These are phyloP conservation scores for Taphrorychus bicolor DNA, from an alignment of 2,888 invertebrate genomes.

Conservation along the genomic window DNA sequence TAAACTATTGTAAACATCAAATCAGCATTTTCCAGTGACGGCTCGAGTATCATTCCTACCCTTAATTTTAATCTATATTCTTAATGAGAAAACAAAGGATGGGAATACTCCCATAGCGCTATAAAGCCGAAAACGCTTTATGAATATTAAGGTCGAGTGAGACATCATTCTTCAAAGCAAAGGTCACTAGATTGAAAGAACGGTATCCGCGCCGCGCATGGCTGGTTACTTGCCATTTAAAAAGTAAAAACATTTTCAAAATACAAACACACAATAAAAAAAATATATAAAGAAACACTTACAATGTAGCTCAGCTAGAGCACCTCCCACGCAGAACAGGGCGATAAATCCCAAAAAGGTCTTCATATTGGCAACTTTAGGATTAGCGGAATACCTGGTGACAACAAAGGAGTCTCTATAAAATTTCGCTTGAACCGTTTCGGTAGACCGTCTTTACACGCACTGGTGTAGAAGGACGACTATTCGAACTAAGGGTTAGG, in stretches of 20 bases:
- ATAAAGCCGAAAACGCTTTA: no score
- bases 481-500: slow-evolving; percentile 45
- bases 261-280: no score
- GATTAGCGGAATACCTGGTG: slow-evolving; percentile 4
- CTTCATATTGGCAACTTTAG: slow-evolving; percentile 35
- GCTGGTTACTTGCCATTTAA: not conserved
- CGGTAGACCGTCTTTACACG: slow-evolving; percentile 78
- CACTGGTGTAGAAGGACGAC: slow-evolving; percentile 90
- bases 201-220: not conserved
- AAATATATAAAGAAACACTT: no score
- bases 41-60: no score
- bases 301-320: slow-evolving; percentile 70
- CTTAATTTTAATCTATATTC: no score
- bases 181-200: not conserved
- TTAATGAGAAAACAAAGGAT: no score
- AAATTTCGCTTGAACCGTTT: not conserved
- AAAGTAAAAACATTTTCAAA: not conserved
- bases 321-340: slow-evolving; percentile 59
- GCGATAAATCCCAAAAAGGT: slow-evolving; percentile 39
- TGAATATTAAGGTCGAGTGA: not conserved
- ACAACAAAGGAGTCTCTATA: not conserved
- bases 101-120: no score
- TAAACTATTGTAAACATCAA: no score
- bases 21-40: no score
- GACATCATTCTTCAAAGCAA: not conserved